Evolutionary conservation across 2,888 invertebrate species (phyloP).

Genomic region (Caenorhabditis angaria): DNA sequence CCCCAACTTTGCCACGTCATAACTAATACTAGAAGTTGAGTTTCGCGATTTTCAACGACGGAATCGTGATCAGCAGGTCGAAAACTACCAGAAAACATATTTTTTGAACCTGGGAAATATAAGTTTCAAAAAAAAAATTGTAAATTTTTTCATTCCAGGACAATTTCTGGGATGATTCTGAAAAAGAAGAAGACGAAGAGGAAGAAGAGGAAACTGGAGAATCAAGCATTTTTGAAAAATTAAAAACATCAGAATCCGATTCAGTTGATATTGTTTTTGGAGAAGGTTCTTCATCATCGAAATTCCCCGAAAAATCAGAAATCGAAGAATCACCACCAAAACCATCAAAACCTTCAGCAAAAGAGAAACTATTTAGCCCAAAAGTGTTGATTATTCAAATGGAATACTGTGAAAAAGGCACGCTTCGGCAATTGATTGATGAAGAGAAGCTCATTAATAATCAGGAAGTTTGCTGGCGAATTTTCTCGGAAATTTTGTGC

Average conservation of each 20-base stretch:
- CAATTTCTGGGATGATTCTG: conserved; percentile 20
- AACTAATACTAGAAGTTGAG: no score
- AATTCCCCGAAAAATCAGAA: neutral
- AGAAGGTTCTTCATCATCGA: neutral
- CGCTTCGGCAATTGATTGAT: conserved; percentile 77
- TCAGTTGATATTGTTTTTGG: conserved; percentile 19
- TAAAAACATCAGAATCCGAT: neutral
- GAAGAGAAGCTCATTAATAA: conserved; percentile 78
- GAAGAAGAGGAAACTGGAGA: conserved; percentile 11
- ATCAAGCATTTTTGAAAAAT: conserved; percentile 6
- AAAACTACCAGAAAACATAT: neutral
- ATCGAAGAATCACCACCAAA: neutral
- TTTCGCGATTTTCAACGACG: no score
- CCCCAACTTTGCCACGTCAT: no score
- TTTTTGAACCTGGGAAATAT: no score
- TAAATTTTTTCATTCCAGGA: neutral
- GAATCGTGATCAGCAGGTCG: no score
- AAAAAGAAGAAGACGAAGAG: conserved; percentile 15
- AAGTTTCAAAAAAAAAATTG: no score
- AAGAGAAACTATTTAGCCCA: conserved; percentile 5
- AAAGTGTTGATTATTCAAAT: conserved; percentile 78
- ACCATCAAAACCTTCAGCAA: neutral
- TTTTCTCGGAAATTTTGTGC: conserved; percentile 93
- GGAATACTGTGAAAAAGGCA: conserved; percentile 98
- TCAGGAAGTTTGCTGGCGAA: conserved; percentile 78